These are phyloP conservation scores for Atethmia centrago DNA, from an alignment of 2,888 invertebrate species.

Conservation along the genomic window DNA sequence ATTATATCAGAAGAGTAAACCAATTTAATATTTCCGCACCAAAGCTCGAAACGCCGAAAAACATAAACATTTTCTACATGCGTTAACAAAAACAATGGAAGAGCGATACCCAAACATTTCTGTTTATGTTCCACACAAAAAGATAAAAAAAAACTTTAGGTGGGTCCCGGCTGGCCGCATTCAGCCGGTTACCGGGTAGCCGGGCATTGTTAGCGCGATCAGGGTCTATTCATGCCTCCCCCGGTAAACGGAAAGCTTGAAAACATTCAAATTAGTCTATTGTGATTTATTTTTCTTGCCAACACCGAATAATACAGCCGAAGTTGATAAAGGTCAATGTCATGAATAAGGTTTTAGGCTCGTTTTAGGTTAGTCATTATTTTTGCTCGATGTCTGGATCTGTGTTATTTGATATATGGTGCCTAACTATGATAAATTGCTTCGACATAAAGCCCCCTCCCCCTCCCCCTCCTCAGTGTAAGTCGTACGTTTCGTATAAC, in stretches of 20 bases:
- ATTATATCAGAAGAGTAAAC: slow-evolving; percentile 57
- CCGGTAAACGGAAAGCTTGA: slow-evolving; percentile 80
- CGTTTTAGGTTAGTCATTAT: slow-evolving; percentile 29
- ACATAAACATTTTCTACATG: slow-evolving; percentile 77
- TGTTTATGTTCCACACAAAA: slow-evolving; percentile 82
- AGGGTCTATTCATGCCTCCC: slow-evolving; percentile 81
- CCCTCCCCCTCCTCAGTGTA: no score
- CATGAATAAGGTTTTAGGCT: slow-evolving; percentile 51
- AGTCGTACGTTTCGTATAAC: slow-evolving; percentile 12
- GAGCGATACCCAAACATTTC: slow-evolving; percentile 82
- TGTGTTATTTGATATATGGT: slow-evolving; percentile 49
- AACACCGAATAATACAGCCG: slow-evolving; percentile 75
- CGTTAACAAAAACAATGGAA: slow-evolving; percentile 82
- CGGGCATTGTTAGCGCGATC: slow-evolving; percentile 82
- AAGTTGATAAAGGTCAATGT: slow-evolving; percentile 77
- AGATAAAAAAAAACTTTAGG: slow-evolving; percentile 75
- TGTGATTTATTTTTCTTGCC: slow-evolving; percentile 84
- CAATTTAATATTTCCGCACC: slow-evolving; percentile 67
- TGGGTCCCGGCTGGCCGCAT: slow-evolving; percentile 78
- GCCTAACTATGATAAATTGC: slow-evolving; percentile 52
- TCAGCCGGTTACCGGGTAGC: slow-evolving; percentile 74
- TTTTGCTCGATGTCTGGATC: slow-evolving; percentile 35
- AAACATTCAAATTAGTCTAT: slow-evolving; percentile 88
- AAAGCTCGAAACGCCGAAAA: slow-evolving; percentile 60
- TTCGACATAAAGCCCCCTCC: slow-evolving; percentile 19